phyloP scores from a whole-genome alignment of 2,797 vertebrate genomes.

The Myioborus miniatus region DNA sequence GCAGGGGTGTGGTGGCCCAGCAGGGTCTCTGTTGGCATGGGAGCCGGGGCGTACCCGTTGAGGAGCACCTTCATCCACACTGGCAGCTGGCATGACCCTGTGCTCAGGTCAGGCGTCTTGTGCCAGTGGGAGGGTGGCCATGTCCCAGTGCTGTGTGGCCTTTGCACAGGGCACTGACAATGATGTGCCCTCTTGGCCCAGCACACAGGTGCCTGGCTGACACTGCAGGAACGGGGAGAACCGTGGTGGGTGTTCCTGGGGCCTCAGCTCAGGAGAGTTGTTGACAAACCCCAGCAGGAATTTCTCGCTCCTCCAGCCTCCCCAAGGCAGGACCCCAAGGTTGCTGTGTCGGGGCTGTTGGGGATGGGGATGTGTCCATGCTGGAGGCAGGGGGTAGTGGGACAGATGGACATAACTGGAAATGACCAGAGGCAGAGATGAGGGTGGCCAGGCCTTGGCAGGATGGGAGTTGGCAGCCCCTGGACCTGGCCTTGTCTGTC shows the following conservation, averaged over 20 bases:
- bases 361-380: background rate
- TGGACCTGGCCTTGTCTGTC: background rate
- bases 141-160: background rate
- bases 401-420: background rate
- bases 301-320: background rate
- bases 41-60: fast-evolving
- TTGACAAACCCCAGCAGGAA: background rate
- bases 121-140: fast-evolving
- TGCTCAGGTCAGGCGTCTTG: background rate
- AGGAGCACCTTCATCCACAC: background rate
- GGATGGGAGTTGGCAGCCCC: background rate
- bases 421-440: background rate
- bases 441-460: background rate
- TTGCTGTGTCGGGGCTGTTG: fast-evolving
- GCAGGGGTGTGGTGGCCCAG: background rate
- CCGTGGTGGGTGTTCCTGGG: fast-evolving
- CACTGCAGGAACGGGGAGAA: fast-evolving
- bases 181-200: fast-evolving
- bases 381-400: background rate
- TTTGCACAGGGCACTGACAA: fast-evolving
- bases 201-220: background rate
- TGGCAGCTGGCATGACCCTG: fast-evolving
- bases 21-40: background rate
- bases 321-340: background rate
- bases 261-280: background rate